phyloP scores from a whole-genome alignment of 2,888 invertebrate species.

The Chymomyza procnemis region DNA sequence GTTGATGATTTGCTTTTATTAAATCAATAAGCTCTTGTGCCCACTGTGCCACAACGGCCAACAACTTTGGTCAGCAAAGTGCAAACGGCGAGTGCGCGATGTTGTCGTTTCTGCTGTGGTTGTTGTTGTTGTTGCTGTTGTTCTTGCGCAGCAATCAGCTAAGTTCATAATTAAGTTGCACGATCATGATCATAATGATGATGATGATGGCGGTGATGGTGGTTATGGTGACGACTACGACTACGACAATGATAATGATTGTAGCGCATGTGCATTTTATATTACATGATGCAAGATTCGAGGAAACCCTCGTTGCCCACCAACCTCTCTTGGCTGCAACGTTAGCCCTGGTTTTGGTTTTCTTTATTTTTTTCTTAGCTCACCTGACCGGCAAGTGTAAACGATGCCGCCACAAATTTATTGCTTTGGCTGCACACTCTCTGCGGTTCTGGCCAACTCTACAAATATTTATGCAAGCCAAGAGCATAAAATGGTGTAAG shows the following conservation, averaged over 20 bases:
- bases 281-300: slow-evolving; percentile 26
- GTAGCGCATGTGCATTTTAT: slow-evolving; percentile 38
- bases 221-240: slow-evolving; percentile 22
- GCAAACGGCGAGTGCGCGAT: slow-evolving; percentile 4
- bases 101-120: neutral
- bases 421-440: slow-evolving; percentile 18
- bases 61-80: slow-evolving; percentile 2
- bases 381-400: slow-evolving; percentile 4
- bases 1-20: no score
- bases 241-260: slow-evolving; percentile 41
- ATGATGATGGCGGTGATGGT: neutral
- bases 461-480: slow-evolving; percentile 46
- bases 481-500: slow-evolving; percentile 42
- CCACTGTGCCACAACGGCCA: neutral
- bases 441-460: slow-evolving; percentile 7
- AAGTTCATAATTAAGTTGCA: slow-evolving; percentile 8
- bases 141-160: slow-evolving; percentile 25
- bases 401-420: slow-evolving; percentile 35
- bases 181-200: neutral
- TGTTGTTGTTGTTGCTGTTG: slow-evolving; percentile 9
- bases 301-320: neutral
- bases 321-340: neutral
- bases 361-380: neutral
- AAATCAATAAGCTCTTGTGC: no score
- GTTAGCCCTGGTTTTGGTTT: neutral